Evolutionary conservation across 2,888 invertebrate genomes (phyloP).

Genomic region (Leptinotarsa juncta): DNA sequence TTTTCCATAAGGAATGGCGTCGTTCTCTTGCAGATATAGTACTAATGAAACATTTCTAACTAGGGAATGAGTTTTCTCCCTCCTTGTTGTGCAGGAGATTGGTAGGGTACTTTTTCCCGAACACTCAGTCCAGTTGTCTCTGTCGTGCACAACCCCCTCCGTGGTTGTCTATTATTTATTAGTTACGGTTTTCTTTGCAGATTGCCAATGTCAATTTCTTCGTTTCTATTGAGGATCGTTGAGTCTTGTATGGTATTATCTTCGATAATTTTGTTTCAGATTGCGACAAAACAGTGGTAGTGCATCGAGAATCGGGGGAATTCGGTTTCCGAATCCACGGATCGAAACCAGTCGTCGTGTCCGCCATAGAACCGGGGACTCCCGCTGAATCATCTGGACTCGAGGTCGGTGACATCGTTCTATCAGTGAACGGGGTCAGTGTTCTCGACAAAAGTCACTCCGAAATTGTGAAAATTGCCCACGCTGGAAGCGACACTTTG

Average conservation of each 20-base stretch:
- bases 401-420: slow-evolving; percentile 93
- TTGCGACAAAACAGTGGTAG: slow-evolving; percentile 88
- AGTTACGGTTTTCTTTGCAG: no score
- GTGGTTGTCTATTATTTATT: no score
- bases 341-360: slow-evolving; percentile 95
- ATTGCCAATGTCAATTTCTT: no score
- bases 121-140: no score
- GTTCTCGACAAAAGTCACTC: slow-evolving; percentile 94
- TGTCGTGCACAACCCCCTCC: no score
- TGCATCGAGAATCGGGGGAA: slow-evolving; percentile 86
- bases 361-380: slow-evolving; percentile 93
- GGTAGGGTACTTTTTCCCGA: no score
- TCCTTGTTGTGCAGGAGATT: no score
- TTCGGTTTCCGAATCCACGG: slow-evolving; percentile 97
- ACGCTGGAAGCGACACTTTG: slow-evolving; percentile 86
- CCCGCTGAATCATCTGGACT: slow-evolving; percentile 93
- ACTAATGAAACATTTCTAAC: no score
- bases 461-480: slow-evolving; percentile 92
- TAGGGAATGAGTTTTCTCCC: no score
- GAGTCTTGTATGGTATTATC: background rate
- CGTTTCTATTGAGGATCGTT: no score
- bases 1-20: no score
- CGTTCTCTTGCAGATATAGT: no score
- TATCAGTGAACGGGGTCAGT: slow-evolving; percentile 89
- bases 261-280: slow-evolving; percentile 69